Base-by-base conservation (phyloP, 2,888 invertebrate genomes). In the Tachina fera region DNA sequence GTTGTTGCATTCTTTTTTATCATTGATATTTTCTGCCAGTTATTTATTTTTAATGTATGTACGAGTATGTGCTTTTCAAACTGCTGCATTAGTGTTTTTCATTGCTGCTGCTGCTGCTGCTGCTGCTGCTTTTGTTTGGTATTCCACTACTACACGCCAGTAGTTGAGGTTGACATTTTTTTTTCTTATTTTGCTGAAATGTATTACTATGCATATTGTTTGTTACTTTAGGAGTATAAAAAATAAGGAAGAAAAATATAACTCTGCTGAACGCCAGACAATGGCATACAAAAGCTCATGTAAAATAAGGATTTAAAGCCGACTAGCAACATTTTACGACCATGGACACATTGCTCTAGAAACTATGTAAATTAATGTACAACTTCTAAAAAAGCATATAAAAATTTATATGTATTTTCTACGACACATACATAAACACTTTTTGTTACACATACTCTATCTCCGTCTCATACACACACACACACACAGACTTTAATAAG, bases 281-380 rank as follows among this genome's bases (percentile, higher is more conserved):
- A 80, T 83, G 86, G 83, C 86, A 86, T 86, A 86, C 86, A 86
- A 86, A 86, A 86, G 86, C 86, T 86, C 86, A 86, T 86, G 86
- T 86, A 86, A 86, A 86, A 79, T 86, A 86, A 86, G 86, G 86
- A 86, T 86, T 86, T 86, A 86, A 86, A 83, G 83, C 86, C 86
- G 86, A 86, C 86, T 86, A 83, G 86, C 83, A 86, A 86, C 86
- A 83, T 86, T 86, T 86, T 86, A 86, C 83, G 86, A 83, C 79
- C 86, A 72, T 86, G 86, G 83, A 83, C 83, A 86, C 86, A 80
- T 86, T 86, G 86, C 86, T 86, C 86, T 79, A 86, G 86, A 86
- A 86, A 86, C 86, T 86, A 86, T 86, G 86, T 86, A 86, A 86
- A 86, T 83, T 83, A 86, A 83, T 86, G 83, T 86, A 72, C 86